phyloP scores from a whole-genome alignment of 2,113 vertebrate genomes.

The Orthonyx spaldingii region DNA sequence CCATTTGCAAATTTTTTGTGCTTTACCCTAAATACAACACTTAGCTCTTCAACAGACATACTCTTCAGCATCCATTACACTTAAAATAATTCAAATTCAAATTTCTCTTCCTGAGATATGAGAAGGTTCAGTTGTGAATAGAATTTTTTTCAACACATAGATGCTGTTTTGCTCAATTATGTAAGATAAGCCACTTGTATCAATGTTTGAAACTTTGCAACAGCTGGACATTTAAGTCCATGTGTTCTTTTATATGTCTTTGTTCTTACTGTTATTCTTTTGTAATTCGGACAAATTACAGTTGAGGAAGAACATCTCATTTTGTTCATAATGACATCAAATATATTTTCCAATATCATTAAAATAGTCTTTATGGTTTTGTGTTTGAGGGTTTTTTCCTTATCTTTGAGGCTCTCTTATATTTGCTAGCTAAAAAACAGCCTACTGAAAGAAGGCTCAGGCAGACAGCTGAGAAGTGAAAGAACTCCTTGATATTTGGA shows the following conservation, averaged over 20 bases:
- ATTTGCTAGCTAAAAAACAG: not conserved
- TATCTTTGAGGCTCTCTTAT: not conserved
- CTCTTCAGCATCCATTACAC: not conserved
- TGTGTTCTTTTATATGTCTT: not conserved
- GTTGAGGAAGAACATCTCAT: not conserved
- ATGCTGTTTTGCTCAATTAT: not conserved
- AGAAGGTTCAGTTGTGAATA: not conserved
- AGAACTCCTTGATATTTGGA: not conserved
- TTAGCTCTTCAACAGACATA: not conserved
- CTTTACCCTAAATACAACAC: not conserved
- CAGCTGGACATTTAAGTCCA: not conserved
- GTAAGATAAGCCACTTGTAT: not conserved
- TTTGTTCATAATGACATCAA: not conserved
- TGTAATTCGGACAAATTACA: not conserved
- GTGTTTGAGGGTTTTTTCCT: accelerated
- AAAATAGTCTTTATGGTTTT: not conserved
- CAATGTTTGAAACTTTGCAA: not conserved
- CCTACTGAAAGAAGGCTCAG: not conserved
- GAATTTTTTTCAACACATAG: not conserved
- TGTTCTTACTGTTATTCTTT: not conserved
- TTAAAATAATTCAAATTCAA: not conserved
- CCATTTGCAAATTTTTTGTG: not conserved
- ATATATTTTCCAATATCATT: not conserved
- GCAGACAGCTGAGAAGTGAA: not conserved
- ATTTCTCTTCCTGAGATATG: not conserved